Evolutionary conservation across 2,888 invertebrate species (phyloP).

Genomic region (Drosophila neonasuta): DNA sequence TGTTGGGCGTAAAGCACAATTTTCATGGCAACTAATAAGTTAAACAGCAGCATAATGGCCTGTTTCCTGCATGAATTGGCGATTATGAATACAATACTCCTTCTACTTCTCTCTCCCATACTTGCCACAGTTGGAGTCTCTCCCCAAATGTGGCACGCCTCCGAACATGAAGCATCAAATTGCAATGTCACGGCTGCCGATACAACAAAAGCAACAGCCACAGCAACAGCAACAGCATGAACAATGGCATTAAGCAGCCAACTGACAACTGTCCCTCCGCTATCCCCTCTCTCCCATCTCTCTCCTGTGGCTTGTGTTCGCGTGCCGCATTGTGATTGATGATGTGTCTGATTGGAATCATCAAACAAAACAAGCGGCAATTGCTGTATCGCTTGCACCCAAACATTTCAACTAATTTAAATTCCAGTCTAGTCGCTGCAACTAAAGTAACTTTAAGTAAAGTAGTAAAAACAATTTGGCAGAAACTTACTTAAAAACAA

Average conservation of each 20-base stretch:
- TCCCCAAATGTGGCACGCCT: slow-evolving; percentile 29
- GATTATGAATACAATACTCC: slow-evolving; percentile 53
- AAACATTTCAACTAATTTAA: slow-evolving; percentile 19
- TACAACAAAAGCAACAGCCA: slow-evolving; percentile 32
- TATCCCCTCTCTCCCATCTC: neutral
- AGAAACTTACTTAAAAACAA: slow-evolving; percentile 2
- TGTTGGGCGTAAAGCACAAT: slow-evolving; percentile 50
- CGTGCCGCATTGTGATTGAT: slow-evolving; percentile 57
- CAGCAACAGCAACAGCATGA: slow-evolving; percentile 8
- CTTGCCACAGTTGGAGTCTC: neutral
- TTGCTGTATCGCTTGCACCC: slow-evolving; percentile 55
- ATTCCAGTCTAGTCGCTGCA: slow-evolving; percentile 7
- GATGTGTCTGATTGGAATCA: slow-evolving; percentile 63
- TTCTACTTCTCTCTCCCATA: neutral
- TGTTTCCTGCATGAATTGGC: slow-evolving; percentile 81
- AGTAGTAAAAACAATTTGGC: neutral
- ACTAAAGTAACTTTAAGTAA: slow-evolving; percentile 2
- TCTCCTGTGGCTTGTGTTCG: slow-evolving; percentile 10
- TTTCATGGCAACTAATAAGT: slow-evolving; percentile 76
- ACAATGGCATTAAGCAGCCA: slow-evolving; percentile 24
- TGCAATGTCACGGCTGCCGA: slow-evolving; percentile 55
- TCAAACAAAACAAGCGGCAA: slow-evolving; percentile 66
- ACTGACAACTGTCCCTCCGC: slow-evolving; percentile 18
- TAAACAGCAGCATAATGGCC: slow-evolving; percentile 79
- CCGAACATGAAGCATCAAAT: slow-evolving; percentile 28